A percentile compares a stretch with the other conserved stretches of the same genome.
Conservation (phyloP, 2,888 invertebrate species). For the Dromius quadrimaculatus region DNA sequence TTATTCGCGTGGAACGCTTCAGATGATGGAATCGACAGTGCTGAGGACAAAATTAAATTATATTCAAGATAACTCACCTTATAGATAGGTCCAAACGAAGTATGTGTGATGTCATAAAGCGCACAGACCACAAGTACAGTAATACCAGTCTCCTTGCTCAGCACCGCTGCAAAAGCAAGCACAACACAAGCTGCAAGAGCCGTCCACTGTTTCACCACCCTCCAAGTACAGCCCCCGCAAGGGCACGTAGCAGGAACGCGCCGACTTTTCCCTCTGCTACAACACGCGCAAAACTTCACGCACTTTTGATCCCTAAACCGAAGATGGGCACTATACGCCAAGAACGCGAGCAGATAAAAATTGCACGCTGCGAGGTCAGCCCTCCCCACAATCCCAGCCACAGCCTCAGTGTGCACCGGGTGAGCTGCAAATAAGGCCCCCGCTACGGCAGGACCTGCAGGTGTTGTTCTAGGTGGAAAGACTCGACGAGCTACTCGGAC, state of each 20-base stretch:
- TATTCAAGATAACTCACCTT: too few relatives aligned
- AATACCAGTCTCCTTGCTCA: conserved; percentile 96
- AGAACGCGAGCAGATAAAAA: conserved; percentile 88
- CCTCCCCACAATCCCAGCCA: conserved; percentile 94
- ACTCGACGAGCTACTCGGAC: conserved; percentile 81
- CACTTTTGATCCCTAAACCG: conserved; percentile 70
- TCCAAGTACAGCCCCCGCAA: conserved; percentile 60
- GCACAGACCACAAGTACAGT: conserved; percentile 92
- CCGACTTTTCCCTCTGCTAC: conserved; percentile 58
- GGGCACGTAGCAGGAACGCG: conserved; percentile 7
- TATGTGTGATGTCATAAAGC: conserved; percentile 83
- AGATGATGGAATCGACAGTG: too few relatives aligned
- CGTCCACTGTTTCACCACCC: conserved; percentile 67
- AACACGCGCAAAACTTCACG: conserved; percentile 46
- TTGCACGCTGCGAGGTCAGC: conserved; percentile 94
- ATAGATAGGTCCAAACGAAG: conserved; percentile 59
- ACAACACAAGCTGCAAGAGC: conserved; percentile 74
- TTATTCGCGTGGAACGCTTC: too few relatives aligned
- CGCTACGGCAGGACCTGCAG: conserved; percentile 79
- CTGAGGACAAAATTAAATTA: too few relatives aligned
- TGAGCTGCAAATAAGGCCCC: conserved; percentile 93
- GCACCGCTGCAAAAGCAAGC: conserved; percentile 79
- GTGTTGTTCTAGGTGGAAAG: conserved; percentile 73
- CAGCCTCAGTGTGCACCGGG: conserved; percentile 97
- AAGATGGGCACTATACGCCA: conserved; percentile 86